A percentile compares a stretch with the other conserved stretches of the same genome.
Evolutionary conservation across 2,797 vertebrate species (phyloP).

Genomic region (Melanotaenia nigrans): DNA sequence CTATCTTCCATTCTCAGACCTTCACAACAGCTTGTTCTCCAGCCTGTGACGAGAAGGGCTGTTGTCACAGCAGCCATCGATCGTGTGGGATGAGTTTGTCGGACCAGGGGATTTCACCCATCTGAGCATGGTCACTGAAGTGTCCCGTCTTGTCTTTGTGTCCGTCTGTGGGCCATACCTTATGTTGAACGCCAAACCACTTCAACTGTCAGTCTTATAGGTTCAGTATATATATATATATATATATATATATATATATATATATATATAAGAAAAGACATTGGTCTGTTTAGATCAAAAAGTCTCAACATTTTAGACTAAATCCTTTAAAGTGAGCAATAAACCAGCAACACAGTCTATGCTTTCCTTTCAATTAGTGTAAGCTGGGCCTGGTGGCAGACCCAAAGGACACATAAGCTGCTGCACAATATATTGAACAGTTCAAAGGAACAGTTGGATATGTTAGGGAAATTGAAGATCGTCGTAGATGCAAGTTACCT

Average conservation of each 20-base stretch:
- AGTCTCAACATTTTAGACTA: not conserved
- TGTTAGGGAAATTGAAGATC: not conserved
- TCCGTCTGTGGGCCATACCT: constrained; percentile 61
- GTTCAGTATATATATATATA: constrained; percentile 4
- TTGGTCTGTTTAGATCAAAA: not conserved
- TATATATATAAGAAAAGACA: not conserved
- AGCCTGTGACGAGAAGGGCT: constrained; percentile 73
- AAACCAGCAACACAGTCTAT: not conserved
- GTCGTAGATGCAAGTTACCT: not conserved
- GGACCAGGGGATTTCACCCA: constrained; percentile 69
- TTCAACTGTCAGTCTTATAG: constrained; percentile 39
- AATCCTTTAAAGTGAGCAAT: constrained; percentile 3
- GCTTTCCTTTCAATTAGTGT: not conserved
- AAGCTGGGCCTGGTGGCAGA: not conserved
- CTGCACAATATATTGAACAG: not conserved
- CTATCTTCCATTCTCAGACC: constrained; percentile 77
- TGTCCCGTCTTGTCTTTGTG: constrained; percentile 64
- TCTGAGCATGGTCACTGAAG: constrained; percentile 67
- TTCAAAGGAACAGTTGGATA: not conserved
- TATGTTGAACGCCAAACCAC: constrained; percentile 48
- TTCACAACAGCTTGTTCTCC: constrained; percentile 78
- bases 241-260: not conserved
- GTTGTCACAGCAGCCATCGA: constrained; percentile 79
- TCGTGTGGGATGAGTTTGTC: constrained; percentile 76
- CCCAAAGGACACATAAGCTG: not conserved